Evolutionary conservation across 1,140 invertebrate genomes (phyloP), one percentile per base, ranked within the genome.

Genomic region (Drosophila virilis): DNA sequence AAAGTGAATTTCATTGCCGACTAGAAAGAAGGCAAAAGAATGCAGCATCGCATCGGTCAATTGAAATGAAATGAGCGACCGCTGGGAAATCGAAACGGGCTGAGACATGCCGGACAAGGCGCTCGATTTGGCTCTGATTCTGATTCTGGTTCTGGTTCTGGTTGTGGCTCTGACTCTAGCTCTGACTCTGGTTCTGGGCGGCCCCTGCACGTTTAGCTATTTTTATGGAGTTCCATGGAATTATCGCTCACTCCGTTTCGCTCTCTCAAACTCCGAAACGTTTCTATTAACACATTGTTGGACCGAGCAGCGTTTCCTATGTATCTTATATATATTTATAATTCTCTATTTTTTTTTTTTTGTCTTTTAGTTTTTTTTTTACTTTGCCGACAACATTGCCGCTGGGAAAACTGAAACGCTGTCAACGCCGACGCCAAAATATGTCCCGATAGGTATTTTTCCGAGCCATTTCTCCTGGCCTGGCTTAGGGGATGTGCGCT

Each of bases 191-290:
- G 70, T 78, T 86, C 83, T 88, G 82, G 82, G 83, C 83, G 82
- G 83, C 83, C 83, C 50, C 45, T 79, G 79, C 79, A 89, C 82
- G 84, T 89, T 86, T 88, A 86, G 80, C 76, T 86, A 86, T 86
- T 86, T 86, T 86, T 89, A 89, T 86, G 84, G 83, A 88, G 84
- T 86, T 86, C 83, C 79, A 69, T 43, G 66, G 80, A 86, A 86
- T 74, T 88, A 78, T 77, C 76, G 79, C 68, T 78, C 50, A 64
- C 57, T 67, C 57, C 48, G 38, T 37, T 61, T 42, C 43, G 6
- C 46, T 60, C 70, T 37, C 65, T 54, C 55, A 17, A 58, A 33
- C 48, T 57, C n/a, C 61, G 52, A 76, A 52, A 83, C 76, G 51
- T 88, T 86, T 86, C 79, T 88, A 86, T 88, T 88, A 89, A 89